Evolutionary conservation across 2,888 invertebrate species (phyloP).

Genomic region (Agriopis marginaria): DNA sequence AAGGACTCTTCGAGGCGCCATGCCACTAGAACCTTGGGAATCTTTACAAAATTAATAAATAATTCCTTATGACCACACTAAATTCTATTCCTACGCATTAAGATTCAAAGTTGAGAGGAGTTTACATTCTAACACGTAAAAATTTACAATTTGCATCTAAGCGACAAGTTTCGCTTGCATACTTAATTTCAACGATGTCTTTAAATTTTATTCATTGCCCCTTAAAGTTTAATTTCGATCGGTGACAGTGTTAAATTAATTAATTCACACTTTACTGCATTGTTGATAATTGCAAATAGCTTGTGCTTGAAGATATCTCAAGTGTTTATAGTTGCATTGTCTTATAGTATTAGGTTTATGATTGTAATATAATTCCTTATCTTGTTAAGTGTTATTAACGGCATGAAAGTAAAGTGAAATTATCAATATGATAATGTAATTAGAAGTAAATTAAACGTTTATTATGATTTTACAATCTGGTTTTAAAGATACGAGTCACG

Average conservation of each 20-base stretch:
- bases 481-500: neutral
- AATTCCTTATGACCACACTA: neutral
- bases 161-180: constrained; percentile 32
- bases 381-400: constrained; percentile 30
- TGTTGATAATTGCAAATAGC: constrained; percentile 45
- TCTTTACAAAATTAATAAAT: constrained; percentile 43
- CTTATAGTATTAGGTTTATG: constrained; percentile 29
- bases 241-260: constrained; percentile 30
- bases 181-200: constrained; percentile 23
- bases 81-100: constrained; percentile 25
- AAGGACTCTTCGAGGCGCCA: constrained; percentile 78
- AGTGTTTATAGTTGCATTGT: constrained; percentile 45
- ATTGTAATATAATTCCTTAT: constrained; percentile 35
- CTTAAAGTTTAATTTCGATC: constrained; percentile 45
- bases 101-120: constrained; percentile 24
- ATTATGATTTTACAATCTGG: constrained; percentile 4
- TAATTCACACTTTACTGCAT: constrained; percentile 35
- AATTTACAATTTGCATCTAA: constrained; percentile 22
- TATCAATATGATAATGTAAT: constrained; percentile 13
- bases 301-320: constrained; percentile 38
- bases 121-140: neutral
- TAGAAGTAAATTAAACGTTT: constrained; percentile 9
- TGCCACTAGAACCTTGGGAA: constrained; percentile 52
- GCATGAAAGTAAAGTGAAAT: constrained; percentile 32
- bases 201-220: constrained; percentile 32